Evolutionary conservation across 2,113 vertebrate genomes (phyloP).

Genomic region (Mellivora capensis): DNA sequence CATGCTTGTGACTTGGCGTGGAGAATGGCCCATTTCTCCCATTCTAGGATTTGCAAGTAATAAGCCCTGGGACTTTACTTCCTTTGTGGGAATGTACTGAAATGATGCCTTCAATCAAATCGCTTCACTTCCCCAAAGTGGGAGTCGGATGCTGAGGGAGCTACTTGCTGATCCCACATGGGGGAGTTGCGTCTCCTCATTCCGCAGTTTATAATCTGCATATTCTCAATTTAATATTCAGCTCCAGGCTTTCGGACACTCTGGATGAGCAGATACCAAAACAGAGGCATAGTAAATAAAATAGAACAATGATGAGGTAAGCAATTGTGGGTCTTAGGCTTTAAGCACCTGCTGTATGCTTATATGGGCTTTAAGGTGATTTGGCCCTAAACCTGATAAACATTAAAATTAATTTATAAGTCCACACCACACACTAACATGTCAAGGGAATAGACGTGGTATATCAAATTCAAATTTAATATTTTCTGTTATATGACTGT

Average conservation of each 20-base stretch:
- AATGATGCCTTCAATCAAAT: neutral
- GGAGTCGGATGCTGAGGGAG: neutral
- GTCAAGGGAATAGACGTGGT: neutral
- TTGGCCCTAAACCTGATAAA: neutral
- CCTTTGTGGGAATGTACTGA: neutral
- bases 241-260: neutral
- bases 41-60: neutral
- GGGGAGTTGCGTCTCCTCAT: neutral
- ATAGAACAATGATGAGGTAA: too few species aligned
- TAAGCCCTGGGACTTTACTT: neutral
- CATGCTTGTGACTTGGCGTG: neutral
- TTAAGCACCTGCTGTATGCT: too few species aligned
- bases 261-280: accelerated
- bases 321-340: accelerated
- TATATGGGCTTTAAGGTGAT: neutral
- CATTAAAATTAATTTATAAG: neutral
- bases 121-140: neutral
- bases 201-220: neutral
- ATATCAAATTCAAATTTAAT: neutral
- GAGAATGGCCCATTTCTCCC: neutral
- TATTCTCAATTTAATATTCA: neutral
- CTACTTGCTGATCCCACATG: neutral
- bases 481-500: neutral
- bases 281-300: accelerated
- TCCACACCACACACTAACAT: neutral